Percentiles rank a stretch among this genome's conserved stretches.
Evolutionary conservation across 2,113 vertebrate genomes (phyloP).

Genomic region (Limanda limanda): DNA sequence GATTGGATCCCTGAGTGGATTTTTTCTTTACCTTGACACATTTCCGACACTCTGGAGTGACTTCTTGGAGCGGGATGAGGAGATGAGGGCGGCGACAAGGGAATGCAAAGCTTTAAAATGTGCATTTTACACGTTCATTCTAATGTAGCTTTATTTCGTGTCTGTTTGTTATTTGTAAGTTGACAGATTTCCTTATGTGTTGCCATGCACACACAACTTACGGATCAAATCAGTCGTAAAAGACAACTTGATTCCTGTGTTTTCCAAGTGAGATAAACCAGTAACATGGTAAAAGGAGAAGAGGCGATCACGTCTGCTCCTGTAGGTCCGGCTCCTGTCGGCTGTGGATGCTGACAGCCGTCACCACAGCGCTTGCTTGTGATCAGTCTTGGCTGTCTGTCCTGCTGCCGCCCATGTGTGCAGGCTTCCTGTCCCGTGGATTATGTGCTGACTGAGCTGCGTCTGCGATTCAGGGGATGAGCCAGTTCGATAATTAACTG

Average conservation of each 20-base stretch:
- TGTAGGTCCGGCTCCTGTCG: not conserved
- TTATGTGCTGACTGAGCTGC: not conserved
- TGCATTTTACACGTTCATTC: not conserved
- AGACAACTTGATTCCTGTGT: not conserved
- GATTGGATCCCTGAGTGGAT: slow-evolving; percentile 38
- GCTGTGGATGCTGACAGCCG: slow-evolving; percentile 35
- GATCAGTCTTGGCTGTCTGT: slow-evolving; percentile 12
- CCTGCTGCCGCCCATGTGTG: not conserved
- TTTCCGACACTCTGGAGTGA: not conserved
- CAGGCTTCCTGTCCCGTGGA: not conserved
- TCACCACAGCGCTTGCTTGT: slow-evolving; percentile 17
- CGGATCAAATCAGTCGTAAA: too few species aligned
- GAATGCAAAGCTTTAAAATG: not conserved
- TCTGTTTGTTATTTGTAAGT: too few species aligned
- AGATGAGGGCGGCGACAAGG: not conserved
- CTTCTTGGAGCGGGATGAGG: too few species aligned
- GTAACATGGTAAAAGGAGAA: not conserved
- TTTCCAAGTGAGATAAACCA: not conserved
- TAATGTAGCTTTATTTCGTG: too few species aligned
- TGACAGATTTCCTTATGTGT: too few species aligned
- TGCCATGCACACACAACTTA: too few species aligned
- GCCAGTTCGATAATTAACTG: slow-evolving; percentile 22
- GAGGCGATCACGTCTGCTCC: not conserved
- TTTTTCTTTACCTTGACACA: not conserved
- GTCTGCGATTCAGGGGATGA: not conserved